Evolutionary conservation across 2,797 vertebrate genomes (phyloP).

Genomic region (Xerus rutilus): DNA sequence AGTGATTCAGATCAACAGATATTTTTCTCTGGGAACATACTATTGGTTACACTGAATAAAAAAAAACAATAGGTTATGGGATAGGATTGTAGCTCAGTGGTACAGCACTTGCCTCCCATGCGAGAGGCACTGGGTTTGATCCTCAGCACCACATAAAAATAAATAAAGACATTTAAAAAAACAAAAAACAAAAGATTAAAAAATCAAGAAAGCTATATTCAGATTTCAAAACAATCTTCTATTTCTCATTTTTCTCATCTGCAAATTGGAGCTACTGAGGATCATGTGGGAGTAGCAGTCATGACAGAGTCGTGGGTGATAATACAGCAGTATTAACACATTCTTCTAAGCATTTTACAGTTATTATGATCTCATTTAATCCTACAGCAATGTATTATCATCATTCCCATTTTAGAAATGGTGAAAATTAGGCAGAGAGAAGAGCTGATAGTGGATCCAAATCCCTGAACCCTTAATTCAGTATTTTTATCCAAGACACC

Average conservation of each 20-base stretch:
- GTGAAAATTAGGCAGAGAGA: not conserved
- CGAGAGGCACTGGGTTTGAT: no score
- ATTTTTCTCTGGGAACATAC: not conserved
- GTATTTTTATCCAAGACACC: not conserved
- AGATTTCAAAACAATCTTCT: slow-evolving; percentile 7
- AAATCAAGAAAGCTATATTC: not conserved
- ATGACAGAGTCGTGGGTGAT: not conserved
- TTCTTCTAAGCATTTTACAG: not conserved
- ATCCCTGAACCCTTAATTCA: not conserved
- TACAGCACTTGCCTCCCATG: no score
- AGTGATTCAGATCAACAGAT: not conserved
- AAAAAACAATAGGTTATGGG: not conserved
- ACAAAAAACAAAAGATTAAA: not conserved
- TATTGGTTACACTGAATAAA: not conserved
- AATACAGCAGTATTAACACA: not conserved
- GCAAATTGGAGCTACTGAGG: not conserved
- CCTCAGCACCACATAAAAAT: no score
- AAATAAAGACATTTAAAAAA: no score
- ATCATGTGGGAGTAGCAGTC: not conserved
- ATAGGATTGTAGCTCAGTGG: no score
- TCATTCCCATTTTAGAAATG: not conserved
- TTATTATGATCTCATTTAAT: not conserved
- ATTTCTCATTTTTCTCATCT: not conserved
- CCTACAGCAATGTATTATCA: not conserved
- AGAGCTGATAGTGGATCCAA: not conserved